Conservation (phyloP, 2,888 invertebrate species). For the Synanthedon myopaeformis region DNA sequence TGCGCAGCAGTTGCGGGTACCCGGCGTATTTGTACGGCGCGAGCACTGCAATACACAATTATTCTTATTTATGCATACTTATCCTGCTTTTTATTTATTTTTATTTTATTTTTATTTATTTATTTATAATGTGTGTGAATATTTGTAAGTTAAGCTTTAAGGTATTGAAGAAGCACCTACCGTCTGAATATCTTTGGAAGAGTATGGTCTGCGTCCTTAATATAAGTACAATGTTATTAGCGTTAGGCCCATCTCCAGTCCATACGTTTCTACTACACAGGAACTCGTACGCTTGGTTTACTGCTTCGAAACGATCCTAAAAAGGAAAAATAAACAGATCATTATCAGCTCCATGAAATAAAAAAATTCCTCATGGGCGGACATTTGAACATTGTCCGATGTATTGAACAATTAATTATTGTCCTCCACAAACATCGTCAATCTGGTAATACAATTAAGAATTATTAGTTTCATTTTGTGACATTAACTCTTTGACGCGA, state of each 20-base stretch:
- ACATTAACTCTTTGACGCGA: too few relatives aligned
- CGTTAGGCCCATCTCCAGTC: conserved; percentile 91
- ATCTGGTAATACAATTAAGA: too few relatives aligned
- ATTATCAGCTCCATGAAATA: not conserved
- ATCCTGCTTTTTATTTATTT: too few relatives aligned
- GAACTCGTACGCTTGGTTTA: conserved; percentile 98
- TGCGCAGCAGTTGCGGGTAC: conserved; percentile 96
- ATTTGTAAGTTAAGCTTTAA: too few relatives aligned
- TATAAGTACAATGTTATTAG: conserved; percentile 93
- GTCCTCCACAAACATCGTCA: too few relatives aligned
- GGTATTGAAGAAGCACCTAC: conserved; percentile 47
- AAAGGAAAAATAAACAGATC: not conserved
- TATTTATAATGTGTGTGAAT: too few relatives aligned
- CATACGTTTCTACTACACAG: conserved; percentile 91
- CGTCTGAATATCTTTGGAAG: conserved; percentile 89
- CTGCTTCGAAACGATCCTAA: conserved; percentile 93
- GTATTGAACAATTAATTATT: too few relatives aligned
- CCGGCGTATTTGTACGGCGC: conserved; percentile 99
- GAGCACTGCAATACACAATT: conserved; percentile 72
- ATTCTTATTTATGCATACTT: not conserved
- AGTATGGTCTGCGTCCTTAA: conserved; percentile 94
- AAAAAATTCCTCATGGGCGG: not conserved
- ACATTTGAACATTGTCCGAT: not conserved
- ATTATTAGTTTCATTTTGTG: too few relatives aligned
- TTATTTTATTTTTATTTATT: too few relatives aligned